Base-by-base conservation (phyloP, 2,113 vertebrate species). In the Cebidichthys violaceus region DNA sequence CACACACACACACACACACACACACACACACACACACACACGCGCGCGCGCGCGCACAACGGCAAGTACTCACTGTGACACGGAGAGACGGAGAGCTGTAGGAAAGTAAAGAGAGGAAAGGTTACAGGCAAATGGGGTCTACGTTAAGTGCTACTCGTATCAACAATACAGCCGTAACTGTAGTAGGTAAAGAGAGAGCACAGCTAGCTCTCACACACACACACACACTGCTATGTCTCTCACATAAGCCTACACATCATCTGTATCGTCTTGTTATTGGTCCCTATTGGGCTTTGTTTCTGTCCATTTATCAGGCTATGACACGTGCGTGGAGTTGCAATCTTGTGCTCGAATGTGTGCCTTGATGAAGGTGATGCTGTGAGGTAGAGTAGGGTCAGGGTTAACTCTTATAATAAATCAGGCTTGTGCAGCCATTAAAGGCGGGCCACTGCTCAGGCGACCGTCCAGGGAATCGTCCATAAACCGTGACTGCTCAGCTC, bases 131-230 rank as follows among this genome's bases (percentile, higher is more conserved):
- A 81, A 86, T 43, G 11, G 43, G 83, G 37, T 81, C 67, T 94
- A 22, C 93, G 90, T 95, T 95, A 95, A 95, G 95, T 94, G 94
- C 94, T 92, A 88, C 90, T 95, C 92, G 87, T 93, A 92, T 95
- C 92, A 94, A 91, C 92, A 94, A 90, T 27, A 88, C 92, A 94
- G 94, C 95, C 94, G 92, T 94, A 87, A 85, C 93, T 91, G 95
- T 91, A 92, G 94, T 83, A 95, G 96, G 94, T 89, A 70, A 92
- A 94, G 70, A 3, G 37, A 39, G 31, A 67, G 27, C 27, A 70
- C 43, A n/a, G 41, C 60, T 45, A 27, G 9, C 11, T 7, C 57
- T 65, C 60, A 57, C 57, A 62, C 54, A 70, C 43, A 65, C 47
- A 68, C 27, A 65, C 9, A 6, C 41, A 43, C 37, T 4, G 15